These are phyloP conservation scores for Sabatieria punctata DNA, from an alignment of 2,888 invertebrate genomes.

Conservation along the genomic window DNA sequence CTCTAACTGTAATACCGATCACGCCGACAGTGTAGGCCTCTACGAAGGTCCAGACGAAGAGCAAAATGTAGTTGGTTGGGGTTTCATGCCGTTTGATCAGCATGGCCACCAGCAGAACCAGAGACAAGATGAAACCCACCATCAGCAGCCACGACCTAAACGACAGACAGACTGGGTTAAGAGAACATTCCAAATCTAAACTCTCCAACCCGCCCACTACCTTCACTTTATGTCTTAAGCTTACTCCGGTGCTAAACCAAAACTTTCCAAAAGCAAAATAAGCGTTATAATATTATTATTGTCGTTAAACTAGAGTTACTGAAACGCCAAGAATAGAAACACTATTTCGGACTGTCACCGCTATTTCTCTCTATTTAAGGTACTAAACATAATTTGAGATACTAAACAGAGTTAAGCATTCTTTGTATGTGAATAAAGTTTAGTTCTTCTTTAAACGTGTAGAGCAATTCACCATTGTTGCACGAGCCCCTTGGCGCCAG, in stretches of 20 bases:
- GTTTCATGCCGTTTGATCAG: slow-evolving; percentile 56
- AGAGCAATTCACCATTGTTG: slow-evolving; percentile 28
- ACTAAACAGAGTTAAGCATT: too few relatives aligned
- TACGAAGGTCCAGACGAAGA: slow-evolving; percentile 55
- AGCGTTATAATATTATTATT: too few relatives aligned
- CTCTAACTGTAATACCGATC: too few relatives aligned
- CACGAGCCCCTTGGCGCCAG: slow-evolving; percentile 33
- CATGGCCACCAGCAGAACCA: slow-evolving; percentile 50
- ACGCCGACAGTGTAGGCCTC: slow-evolving; percentile 62
- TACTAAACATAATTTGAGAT: too few relatives aligned
- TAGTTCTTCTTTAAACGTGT: too few relatives aligned
- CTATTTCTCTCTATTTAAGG: too few relatives aligned
- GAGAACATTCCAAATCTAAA: neutral
- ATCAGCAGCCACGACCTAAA: slow-evolving; percentile 36
- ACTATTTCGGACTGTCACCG: too few relatives aligned
- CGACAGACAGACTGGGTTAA: too few relatives aligned
- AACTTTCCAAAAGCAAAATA: neutral
- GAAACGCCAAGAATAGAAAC: too few relatives aligned
- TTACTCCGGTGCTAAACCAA: neutral
- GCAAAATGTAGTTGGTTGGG: slow-evolving; percentile 59
- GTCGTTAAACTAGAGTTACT: too few relatives aligned
- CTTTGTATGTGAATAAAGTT: slow-evolving; percentile 1
- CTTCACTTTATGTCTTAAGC: neutral
- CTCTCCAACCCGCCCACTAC: neutral
- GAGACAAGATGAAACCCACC: slow-evolving; percentile 38